phyloP scores from a whole-genome alignment of 2,797 vertebrate genomes.

The Champsocephalus esox region DNA sequence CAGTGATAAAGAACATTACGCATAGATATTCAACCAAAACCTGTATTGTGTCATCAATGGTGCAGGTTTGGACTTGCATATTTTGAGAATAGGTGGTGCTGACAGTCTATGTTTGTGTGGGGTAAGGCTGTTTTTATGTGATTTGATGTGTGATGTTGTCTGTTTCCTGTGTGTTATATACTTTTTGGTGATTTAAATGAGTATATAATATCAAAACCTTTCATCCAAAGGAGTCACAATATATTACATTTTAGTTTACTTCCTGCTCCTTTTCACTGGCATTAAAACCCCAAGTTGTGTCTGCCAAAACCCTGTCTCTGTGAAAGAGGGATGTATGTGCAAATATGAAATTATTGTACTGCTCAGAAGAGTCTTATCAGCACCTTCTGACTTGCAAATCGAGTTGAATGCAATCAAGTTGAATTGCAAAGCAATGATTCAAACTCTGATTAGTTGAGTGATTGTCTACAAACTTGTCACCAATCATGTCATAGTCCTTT shows the following conservation, averaged over 20 bases:
- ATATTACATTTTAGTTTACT: background rate
- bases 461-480: background rate
- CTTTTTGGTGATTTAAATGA: background rate
- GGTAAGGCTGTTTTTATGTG: too few species aligned
- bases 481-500: background rate
- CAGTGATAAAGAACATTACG: background rate
- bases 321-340: background rate
- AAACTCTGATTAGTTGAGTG: constrained; percentile 14
- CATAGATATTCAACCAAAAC: constrained; percentile 2
- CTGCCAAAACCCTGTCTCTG: background rate
- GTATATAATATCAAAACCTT: background rate
- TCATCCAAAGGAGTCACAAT: background rate
- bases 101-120: background rate
- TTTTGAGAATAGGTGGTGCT: constrained; percentile 5
- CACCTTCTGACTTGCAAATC: constrained; percentile 28
- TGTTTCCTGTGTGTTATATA: background rate
- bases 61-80: background rate
- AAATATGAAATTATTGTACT: background rate
- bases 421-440: constrained; percentile 34
- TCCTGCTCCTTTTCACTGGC: background rate
- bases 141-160: too few species aligned
- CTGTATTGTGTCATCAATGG: background rate
- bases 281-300: background rate
- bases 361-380: constrained; percentile 18
- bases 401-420: constrained; percentile 31